Evolutionary conservation across 2,888 invertebrate species (phyloP).

Genomic region (Tromatobia lineatoria): DNA sequence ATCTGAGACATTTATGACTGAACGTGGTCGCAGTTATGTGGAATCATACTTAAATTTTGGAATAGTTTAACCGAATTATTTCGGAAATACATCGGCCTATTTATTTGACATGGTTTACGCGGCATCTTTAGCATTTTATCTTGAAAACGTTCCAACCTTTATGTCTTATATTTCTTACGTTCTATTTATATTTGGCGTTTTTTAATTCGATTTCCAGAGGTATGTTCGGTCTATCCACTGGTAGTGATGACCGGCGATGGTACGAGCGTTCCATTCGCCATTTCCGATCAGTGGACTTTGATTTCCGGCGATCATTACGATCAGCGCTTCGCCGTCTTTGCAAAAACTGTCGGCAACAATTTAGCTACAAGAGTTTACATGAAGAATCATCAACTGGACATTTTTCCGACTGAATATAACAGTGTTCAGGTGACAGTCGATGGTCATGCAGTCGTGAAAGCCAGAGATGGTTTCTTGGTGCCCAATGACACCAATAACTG

Average conservation of each 20-base stretch:
- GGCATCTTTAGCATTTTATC: too few species aligned
- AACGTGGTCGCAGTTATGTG: too few species aligned
- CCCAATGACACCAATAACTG: constrained; percentile 43
- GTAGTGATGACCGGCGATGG: constrained; percentile 74
- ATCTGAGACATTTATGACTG: too few species aligned
- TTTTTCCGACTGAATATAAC: constrained; percentile 66
- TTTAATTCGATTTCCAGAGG: too few species aligned
- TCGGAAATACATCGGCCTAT: too few species aligned
- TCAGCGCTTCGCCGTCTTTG: constrained; percentile 80
- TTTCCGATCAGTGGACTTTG: constrained; percentile 81
- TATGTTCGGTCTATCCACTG: constrained; percentile 79
- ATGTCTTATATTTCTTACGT: too few species aligned
- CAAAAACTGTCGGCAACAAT: constrained; percentile 76
- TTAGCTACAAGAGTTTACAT: constrained; percentile 72
- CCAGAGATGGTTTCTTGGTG: constrained; percentile 69
- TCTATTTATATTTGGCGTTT: too few species aligned
- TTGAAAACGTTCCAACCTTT: too few species aligned
- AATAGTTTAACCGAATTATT: too few species aligned
- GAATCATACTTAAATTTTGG: too few species aligned
- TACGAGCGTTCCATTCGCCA: constrained; percentile 66
- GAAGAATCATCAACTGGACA: constrained; percentile 69
- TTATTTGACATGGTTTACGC: too few species aligned
- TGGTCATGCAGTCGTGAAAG: constrained; percentile 61
- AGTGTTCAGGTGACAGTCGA: constrained; percentile 69
- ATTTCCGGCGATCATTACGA: constrained; percentile 78